Conservation (phyloP, 2,888 invertebrate genomes). For the Mantis religiosa region DNA sequence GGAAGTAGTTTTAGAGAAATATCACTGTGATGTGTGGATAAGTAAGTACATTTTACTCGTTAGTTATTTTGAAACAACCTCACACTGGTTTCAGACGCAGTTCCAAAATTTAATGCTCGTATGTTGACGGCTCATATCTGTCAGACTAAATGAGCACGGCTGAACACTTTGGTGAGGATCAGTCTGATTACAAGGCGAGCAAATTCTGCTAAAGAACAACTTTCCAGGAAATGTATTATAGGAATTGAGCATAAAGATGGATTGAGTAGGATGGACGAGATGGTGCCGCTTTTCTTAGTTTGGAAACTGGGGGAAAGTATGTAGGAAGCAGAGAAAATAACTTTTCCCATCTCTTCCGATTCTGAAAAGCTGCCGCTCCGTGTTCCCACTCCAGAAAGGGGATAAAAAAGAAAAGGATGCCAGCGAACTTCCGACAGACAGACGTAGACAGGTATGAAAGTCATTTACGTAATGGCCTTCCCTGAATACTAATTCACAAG, state of each 20-base stretch:
- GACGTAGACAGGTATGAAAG: conserved; percentile 1
- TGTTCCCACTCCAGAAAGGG: not conserved
- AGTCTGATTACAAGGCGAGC: too few species aligned
- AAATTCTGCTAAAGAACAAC: too few species aligned
- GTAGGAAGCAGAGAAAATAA: not conserved
- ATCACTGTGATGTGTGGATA: too few species aligned
- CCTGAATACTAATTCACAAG: conserved; percentile 26
- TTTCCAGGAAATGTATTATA: too few species aligned
- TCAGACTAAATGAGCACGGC: too few species aligned
- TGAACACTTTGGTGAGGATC: too few species aligned
- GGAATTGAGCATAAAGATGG: not conserved
- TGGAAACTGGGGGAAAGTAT: not conserved
- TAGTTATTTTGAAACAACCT: too few species aligned
- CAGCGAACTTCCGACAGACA: not conserved
- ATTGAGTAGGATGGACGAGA: not conserved
- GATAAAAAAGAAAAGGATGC: not conserved
- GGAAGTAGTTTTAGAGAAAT: too few species aligned
- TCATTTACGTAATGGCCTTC: conserved; percentile 27
- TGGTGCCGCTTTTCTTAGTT: not conserved
- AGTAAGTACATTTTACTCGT: too few species aligned
- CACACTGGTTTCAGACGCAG: too few species aligned
- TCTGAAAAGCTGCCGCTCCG: not conserved
- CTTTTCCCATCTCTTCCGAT: not conserved
- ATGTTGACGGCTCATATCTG: too few species aligned
- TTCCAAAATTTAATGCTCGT: too few species aligned